phyloP scores from a whole-genome alignment of 2,797 vertebrate species.

The Sebastes jordani region DNA sequence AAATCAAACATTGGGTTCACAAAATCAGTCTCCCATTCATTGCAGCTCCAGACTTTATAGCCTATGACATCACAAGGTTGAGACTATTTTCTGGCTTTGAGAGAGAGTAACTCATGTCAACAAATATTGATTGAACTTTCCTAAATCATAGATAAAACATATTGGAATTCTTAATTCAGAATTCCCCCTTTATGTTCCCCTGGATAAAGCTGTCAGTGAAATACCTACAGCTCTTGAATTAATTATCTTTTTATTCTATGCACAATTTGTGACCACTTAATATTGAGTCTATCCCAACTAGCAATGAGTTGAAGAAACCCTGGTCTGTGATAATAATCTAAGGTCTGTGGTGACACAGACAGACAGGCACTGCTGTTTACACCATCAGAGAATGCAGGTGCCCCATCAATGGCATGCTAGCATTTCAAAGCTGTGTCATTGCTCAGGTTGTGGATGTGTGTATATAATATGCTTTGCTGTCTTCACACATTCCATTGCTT shows the following conservation, averaged over 20 bases:
- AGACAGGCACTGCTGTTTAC: neutral
- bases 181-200: neutral
- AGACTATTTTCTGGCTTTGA: too few relatives aligned
- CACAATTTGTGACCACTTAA: neutral
- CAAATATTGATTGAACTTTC: too few relatives aligned
- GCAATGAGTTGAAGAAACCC: neutral
- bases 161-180: too few relatives aligned
- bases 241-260: neutral
- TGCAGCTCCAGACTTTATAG: too few relatives aligned
- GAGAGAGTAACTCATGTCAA: rapidly evolving
- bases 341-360: neutral
- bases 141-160: rapidly evolving
- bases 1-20: too few relatives aligned
- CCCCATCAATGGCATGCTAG: neutral
- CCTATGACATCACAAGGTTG: too few relatives aligned
- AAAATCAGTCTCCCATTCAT: too few relatives aligned
- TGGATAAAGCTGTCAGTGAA: neutral
- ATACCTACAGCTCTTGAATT: neutral
- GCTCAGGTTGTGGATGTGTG: neutral
- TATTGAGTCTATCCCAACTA: neutral
- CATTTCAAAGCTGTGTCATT: neutral
- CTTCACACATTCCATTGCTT: too few relatives aligned
- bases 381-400: neutral
- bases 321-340: neutral
- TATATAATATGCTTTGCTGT: neutral